Base-by-base conservation (phyloP, 2,888 invertebrate genomes). In the Monoplex corrugatus region DNA sequence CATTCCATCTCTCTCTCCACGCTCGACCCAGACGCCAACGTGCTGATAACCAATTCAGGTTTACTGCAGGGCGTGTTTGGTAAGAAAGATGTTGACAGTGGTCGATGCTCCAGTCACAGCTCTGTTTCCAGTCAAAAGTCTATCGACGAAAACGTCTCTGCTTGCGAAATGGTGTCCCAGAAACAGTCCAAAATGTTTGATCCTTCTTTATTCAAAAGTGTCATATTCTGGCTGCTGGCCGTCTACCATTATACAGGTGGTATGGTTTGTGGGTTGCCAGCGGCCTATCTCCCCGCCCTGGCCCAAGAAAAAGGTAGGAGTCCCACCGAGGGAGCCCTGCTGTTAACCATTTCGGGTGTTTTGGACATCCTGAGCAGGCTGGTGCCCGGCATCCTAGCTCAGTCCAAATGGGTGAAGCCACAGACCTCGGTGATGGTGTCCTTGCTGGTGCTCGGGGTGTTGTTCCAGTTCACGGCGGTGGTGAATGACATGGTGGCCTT, bases 331-430 rank as follows among this genome's bases (percentile, higher is more conserved):
- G 72, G 86, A 0, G 68, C 86, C 0, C 32, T 86, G 57, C 86
- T 86, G 43, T 23, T 86, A 43, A 86, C 86, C 19, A 63, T 86
- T 6, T 40, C 86, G 0, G 86, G 86, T 16, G 72, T 5, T 16
- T 44, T 86, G 86, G 86, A 86, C 86, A 72, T 86, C 43, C 10
- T 86, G 19, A 86, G 86, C 57, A 32, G 86, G 38, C 35, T 86
- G 40, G 86, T 72, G 23, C 86, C 86, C 0, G 86, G 86, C 0
- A 8, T 86, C 32, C 44, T 86, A 32, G 86, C 72, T 3, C 86
- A 86, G 72, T 43, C 44, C 72, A 32, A 28, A n/a, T 45, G 40
- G 86, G 57, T 86, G 43, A 44, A 23, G 86, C 86, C 86, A 1
- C 72, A 72, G 44, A 72, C 44, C 0, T 44, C 57, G 3, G 86